Percentiles rank a stretch among this genome's conserved stretches.
These are phyloP conservation scores for Yponomeuta malinellus DNA, from an alignment of 2,888 invertebrate genomes.

Conservation along the genomic window DNA sequence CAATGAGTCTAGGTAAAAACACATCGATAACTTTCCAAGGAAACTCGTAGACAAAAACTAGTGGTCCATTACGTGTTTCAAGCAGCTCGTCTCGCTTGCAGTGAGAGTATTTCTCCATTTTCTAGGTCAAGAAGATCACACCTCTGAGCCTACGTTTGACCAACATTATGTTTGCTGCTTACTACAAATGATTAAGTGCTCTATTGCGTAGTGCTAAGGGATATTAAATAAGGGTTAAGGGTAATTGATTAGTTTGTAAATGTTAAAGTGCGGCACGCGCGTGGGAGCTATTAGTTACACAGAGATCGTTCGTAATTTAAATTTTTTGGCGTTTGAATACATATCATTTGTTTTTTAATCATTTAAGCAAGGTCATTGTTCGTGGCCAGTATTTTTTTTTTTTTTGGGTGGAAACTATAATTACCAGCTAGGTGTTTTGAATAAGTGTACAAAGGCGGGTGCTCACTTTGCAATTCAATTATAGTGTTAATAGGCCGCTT, in stretches of 20 bases:
- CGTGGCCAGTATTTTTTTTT: background rate
- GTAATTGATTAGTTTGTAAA: background rate
- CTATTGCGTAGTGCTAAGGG: background rate
- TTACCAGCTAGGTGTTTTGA: background rate
- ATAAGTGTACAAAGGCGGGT: background rate
- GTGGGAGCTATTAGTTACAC: slow-evolving; percentile 8
- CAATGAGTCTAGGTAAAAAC: background rate
- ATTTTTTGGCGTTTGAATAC: background rate
- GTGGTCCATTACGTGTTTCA: background rate
- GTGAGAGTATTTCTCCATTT: slow-evolving; percentile 63
- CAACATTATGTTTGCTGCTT: background rate
- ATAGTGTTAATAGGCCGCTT: slow-evolving; percentile 43
- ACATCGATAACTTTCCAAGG: background rate
- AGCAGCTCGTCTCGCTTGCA: slow-evolving; percentile 23
- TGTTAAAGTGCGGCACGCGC: slow-evolving; percentile 2
- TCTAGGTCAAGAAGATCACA: slow-evolving; percentile 59
- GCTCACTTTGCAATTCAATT: slow-evolving; percentile 24
- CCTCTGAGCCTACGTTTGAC: slow-evolving; percentile 20
- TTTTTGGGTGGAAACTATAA: background rate
- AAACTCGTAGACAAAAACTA: background rate
- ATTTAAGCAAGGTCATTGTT: background rate
- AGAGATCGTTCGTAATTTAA: slow-evolving; percentile 5
- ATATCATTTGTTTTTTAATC: background rate
- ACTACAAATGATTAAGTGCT: background rate
- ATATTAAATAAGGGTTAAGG: background rate